Percentiles rank a stretch among this genome's conserved stretches.
phyloP scores from a whole-genome alignment of 1,140 invertebrate genomes.

The Bacillus rossius region DNA sequence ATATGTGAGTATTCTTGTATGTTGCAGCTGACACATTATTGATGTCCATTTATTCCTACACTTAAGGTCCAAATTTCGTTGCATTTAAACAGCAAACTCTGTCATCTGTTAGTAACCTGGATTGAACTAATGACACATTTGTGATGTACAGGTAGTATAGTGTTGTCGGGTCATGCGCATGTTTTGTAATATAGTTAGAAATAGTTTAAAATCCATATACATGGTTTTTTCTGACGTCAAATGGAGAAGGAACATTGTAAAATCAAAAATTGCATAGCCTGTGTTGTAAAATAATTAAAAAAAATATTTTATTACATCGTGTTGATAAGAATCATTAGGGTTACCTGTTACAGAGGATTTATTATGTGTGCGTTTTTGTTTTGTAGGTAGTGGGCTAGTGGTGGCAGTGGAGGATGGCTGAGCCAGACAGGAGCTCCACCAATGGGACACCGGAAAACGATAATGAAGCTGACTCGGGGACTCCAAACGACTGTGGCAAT shows the following conservation, averaged over 20 bases:
- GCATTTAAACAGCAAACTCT: not conserved
- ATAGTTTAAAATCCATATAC: too few relatives aligned
- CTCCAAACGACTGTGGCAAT: constrained; percentile 14
- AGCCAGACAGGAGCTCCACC: constrained; percentile 16
- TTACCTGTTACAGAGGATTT: not conserved
- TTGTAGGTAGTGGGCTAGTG: constrained; percentile 1
- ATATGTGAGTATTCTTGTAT: constrained; percentile 12
- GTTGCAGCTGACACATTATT: not conserved
- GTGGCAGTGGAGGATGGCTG: constrained; percentile 11
- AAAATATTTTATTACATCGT: too few relatives aligned
- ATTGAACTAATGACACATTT: not conserved
- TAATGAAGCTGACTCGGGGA: constrained; percentile 41
- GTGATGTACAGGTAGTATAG: too few relatives aligned
- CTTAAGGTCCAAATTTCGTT: constrained; percentile 2
- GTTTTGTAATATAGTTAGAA: too few relatives aligned
- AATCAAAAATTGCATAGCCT: too few relatives aligned
- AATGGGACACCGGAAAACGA: constrained; percentile 23
- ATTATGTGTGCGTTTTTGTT: not conserved
- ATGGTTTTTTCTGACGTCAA: too few relatives aligned
- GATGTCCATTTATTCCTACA: not conserved
- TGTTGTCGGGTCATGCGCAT: too few relatives aligned
- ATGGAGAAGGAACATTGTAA: too few relatives aligned
- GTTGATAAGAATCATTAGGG: too few relatives aligned
- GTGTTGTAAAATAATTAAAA: too few relatives aligned
- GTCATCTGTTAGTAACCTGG: constrained; percentile 6